Conservation (phyloP, 37 sponge, comb jelly and placozoan genomes). For the Spongilla lacustris region DNA sequence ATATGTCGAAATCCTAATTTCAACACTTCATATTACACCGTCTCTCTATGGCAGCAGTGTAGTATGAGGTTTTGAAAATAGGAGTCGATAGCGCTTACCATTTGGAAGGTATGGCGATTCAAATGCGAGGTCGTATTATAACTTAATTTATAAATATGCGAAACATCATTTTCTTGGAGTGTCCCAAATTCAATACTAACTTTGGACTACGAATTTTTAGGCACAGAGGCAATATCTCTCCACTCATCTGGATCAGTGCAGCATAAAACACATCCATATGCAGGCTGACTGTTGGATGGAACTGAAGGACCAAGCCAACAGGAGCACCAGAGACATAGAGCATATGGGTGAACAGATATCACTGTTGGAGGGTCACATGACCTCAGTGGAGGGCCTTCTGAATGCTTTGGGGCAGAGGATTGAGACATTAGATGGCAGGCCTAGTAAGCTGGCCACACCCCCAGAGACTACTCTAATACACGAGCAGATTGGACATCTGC, state of each 20-base stretch:
- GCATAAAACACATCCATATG: slow-evolving; percentile 18
- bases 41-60: no score
- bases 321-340: not conserved
- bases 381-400: slow-evolving; percentile 7
- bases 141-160: no score
- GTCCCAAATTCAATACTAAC: no score
- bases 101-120: no score
- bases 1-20: no score
- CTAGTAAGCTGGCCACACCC: no score
- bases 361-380: slow-evolving; percentile 16
- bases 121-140: no score
- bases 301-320: not conserved
- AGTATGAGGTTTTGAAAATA: no score
- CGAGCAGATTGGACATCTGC: not conserved
- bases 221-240: slow-evolving; percentile 20
- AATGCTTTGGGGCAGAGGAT: slow-evolving; percentile 26
- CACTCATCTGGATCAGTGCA: slow-evolving; percentile 26
- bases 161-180: no score
- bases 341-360: slow-evolving; percentile 20
- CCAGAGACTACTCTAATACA: no score
- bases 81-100: no score
- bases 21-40: no score
- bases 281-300: slow-evolving; percentile 23
- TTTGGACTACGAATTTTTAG: not conserved
- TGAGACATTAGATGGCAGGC: not conserved